Evolutionary conservation across 1,140 invertebrate genomes (phyloP), one percentile per base, ranked within the genome.

Genomic region (Sitophilus oryzae): DNA sequence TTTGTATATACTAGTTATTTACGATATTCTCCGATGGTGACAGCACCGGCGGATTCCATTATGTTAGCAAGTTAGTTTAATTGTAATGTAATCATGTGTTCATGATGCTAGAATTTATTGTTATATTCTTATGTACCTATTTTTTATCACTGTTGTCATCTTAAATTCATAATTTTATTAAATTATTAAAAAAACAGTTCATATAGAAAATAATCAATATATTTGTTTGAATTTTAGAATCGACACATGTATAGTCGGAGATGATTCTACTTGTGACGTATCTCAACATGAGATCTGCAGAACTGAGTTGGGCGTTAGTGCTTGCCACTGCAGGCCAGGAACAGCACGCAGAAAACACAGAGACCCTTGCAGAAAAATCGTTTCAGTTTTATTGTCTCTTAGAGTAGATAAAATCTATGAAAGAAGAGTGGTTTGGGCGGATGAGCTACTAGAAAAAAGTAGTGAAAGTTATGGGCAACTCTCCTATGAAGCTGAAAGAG

Each of bases 231-330:
- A 3, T 67, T 65, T 10, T 42, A 76, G 91, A 62, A 95, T 96
- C 50, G 92, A 96, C 69, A 95, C 92, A 8, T 96, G 92, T 64
- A 94, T 94, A 19, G 91, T 94, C 1, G 92, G 91, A 1, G 91
- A 96, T 60, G 88, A 92, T 60, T 85, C 86, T n/a, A 94, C 92
- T 0, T 96, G 92, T 63, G 90, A 93, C 65, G 77, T 82, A 40
- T 84, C 86, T 18, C 86, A 92, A 69, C 87, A 92, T 65, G 92
- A 95, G 66, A 82, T 83, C 40, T 96, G 92, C 69, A 81, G 84
- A 53, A 94, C 90, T 0, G 88, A 94, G 73, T 80, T 80, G 55
- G 91, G 91, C 3, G 91, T 94, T n/a, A 93, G 89, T 8, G 89
- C 89, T 46, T 96, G 93, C 67, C 85, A 90, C 56, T 96, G 93